A percentile compares a stretch with the other conserved stretches of the same genome.
These are phyloP conservation scores for Tetranychus cinnabarinus DNA, from an alignment of 1,140 invertebrate genomes.

Conservation along the genomic window DNA sequence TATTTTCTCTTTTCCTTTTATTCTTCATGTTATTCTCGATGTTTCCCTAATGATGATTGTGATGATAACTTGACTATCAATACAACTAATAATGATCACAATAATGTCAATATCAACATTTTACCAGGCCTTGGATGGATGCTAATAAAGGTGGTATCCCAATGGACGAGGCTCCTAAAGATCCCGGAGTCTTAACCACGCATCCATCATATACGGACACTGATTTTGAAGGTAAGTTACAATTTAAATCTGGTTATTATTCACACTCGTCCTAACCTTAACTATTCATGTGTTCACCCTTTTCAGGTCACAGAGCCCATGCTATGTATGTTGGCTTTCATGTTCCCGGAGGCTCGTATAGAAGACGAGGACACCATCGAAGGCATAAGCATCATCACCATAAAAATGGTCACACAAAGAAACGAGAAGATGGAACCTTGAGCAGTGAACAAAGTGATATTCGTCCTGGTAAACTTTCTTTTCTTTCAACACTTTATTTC, in stretches of 20 bases:
- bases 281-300: not conserved
- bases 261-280: too few relatives aligned
- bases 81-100: too few relatives aligned
- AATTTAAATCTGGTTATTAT: too few relatives aligned
- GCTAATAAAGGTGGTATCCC: not conserved
- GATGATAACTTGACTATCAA: too few relatives aligned
- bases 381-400: constrained; percentile 38
- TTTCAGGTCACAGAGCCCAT: constrained; percentile 55
- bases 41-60: too few relatives aligned
- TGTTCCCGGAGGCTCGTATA: constrained; percentile 26
- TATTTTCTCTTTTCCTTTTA: too few relatives aligned
- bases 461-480: constrained; percentile 1
- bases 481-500: not conserved
- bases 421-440: constrained; percentile 19
- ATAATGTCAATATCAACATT: too few relatives aligned
- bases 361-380: constrained; percentile 19
- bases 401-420: constrained; percentile 33
- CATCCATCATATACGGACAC: constrained; percentile 1
- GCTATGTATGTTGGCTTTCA: constrained; percentile 69
- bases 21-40: too few relatives aligned
- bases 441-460: not conserved
- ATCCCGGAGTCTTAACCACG: constrained; percentile 1
- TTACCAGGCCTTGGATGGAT: constrained; percentile 1
- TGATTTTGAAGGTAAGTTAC: constrained; percentile 3
- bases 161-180: constrained; percentile 3